These are phyloP conservation scores for Enteromius paludinosus DNA, from an alignment of 2,797 vertebrate genomes.

Conservation along the genomic window DNA sequence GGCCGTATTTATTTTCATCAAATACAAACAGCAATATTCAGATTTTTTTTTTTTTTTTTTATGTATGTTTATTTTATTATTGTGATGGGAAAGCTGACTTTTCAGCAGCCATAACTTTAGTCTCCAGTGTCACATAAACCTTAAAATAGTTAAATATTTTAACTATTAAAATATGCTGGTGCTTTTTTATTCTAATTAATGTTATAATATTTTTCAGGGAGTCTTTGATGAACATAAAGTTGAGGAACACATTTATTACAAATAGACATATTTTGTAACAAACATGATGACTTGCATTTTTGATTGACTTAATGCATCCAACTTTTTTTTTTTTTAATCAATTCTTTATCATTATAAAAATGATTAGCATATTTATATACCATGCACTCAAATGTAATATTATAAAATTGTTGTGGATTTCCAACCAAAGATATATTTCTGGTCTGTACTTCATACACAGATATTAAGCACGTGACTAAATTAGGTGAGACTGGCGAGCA, in stretches of 20 bases:
- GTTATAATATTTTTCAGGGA: not conserved
- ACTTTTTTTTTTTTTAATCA: not conserved
- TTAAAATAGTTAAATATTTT: not conserved
- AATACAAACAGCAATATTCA: not conserved
- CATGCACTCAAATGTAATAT: too few species aligned
- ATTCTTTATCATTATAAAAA: not conserved
- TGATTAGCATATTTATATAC: not conserved
- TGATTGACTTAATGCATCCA: not conserved
- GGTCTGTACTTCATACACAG: not conserved
- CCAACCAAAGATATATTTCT: not conserved
- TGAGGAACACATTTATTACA: not conserved
- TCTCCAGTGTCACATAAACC: not conserved
- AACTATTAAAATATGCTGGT: not conserved
- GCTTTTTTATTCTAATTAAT: not conserved
- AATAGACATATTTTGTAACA: not conserved
- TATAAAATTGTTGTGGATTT: not conserved
- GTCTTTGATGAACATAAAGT: not conserved
- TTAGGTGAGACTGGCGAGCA: constrained; percentile 33
- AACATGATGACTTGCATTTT: not conserved
- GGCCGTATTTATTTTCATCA: not conserved
- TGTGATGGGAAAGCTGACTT: not conserved
- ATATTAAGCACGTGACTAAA: constrained; percentile 21
- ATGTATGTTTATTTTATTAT: not conserved
- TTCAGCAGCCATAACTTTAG: not conserved
- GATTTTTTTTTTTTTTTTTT: not conserved